Conservation (phyloP, 2,797 vertebrate species). For the Cossypha polioptera region DNA sequence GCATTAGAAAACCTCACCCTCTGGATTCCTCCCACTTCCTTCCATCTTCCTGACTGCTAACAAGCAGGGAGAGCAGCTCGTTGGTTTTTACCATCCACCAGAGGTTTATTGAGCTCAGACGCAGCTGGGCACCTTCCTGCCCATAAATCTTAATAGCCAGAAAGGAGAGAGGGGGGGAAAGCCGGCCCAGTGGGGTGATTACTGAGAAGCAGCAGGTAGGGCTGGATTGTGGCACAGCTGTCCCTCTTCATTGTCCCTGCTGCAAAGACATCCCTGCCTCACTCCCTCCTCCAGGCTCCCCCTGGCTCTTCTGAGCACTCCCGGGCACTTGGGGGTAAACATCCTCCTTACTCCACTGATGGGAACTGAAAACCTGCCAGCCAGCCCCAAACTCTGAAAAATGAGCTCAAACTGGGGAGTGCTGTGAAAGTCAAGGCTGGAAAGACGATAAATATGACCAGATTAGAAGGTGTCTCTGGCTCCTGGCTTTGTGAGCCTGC, state of each 20-base stretch:
- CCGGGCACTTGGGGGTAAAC: background rate
- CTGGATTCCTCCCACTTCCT: conserved; percentile 24
- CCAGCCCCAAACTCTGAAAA: conserved; percentile 23
- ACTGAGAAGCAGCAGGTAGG: background rate
- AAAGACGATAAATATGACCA: background rate
- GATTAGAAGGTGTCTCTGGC: background rate
- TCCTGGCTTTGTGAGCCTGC: background rate
- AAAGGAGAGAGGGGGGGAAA: background rate
- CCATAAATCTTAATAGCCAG: conserved; percentile 21
- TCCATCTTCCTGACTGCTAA: conserved; percentile 55
- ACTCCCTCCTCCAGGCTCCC: background rate
- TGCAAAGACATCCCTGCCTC: accelerated
- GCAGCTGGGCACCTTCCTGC: conserved; percentile 7
- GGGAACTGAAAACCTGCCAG: conserved; percentile 37
- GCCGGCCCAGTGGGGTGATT: background rate
- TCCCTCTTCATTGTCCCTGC: background rate
- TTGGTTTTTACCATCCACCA: background rate
- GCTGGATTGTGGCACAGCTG: background rate
- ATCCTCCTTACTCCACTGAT: background rate
- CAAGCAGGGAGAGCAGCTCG: conserved; percentile 41
- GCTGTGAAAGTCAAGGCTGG: background rate
- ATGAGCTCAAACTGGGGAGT: background rate
- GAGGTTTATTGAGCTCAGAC: background rate
- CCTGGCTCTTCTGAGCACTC: background rate
- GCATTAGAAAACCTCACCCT: conserved; percentile 25